Evolutionary conservation across 1,140 invertebrate genomes (phyloP), one percentile per base, ranked within the genome.

Genomic region (Tetramorium parvispinum): DNA sequence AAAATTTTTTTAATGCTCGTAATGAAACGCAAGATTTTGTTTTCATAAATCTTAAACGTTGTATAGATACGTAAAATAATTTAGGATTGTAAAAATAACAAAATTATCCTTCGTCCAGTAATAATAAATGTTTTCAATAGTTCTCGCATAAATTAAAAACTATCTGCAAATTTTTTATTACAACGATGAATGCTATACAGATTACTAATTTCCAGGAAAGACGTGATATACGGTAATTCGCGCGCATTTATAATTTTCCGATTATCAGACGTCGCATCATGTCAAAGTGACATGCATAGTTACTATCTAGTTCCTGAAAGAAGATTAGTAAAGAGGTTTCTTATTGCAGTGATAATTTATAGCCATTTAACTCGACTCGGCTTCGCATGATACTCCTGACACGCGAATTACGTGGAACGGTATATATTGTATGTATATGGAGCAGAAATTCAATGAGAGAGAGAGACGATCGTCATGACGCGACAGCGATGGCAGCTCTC

Each of bases 361-460:
- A 71, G 86, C 75, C 89, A 49, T 90, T 91, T 91, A 91, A 91
- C 88, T 66, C 21, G 77, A 63, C 40, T 71, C 77, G 65, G 43
- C 82, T 76, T 63, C 61, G 57, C 88, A 83, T 61, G 89, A 87
- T 88, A 88, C 68, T 77, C 59, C 18, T 57, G 86, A 90, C 88
- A 88, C 86, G 89, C 83, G 86, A 89, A 90, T 90, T 90, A 89
- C 88, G 86, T 43, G 77, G 88, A 91, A 90, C 81, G 49, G 63
- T 73, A 85, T 85, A 87, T 79, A 87, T 21, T 83, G 53, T 71
- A 71, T 82, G 77, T 85, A 79, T 85, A 57, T 70, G 63, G 86
- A 76, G 81, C 86, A 88, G 87, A 88, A 90, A 91, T 91, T 90
- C 87, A 91, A 90, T 88, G 89, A 32, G 32, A 32, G 32, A 32